A percentile compares a stretch with the other conserved stretches of the same genome.
These are phyloP conservation scores for Lordiphosa clarofinis DNA, from an alignment of 1,140 invertebrate genomes.

Conservation along the genomic window DNA sequence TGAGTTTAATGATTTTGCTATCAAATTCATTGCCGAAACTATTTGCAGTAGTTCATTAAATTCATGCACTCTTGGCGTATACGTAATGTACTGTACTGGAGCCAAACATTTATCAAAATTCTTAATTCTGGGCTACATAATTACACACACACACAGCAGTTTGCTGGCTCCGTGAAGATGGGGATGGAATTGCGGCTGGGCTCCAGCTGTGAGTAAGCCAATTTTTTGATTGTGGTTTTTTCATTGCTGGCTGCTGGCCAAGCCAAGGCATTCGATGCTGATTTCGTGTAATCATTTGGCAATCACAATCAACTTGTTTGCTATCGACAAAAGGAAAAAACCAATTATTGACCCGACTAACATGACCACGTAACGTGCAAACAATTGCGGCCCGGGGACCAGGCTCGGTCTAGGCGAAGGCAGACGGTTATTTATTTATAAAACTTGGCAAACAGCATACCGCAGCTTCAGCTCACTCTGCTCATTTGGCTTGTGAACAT, in stretches of 20 bases:
- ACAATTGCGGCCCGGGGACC: slow-evolving; percentile 61
- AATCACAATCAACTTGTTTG: slow-evolving; percentile 73
- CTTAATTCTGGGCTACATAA: slow-evolving; percentile 38
- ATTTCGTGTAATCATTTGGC: slow-evolving; percentile 68
- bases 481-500: slow-evolving; percentile 72
- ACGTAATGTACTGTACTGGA: slow-evolving; percentile 31
- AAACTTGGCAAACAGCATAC: slow-evolving; percentile 56
- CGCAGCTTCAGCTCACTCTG: slow-evolving; percentile 48
- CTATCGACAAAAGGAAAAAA: slow-evolving; percentile 50
- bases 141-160: slow-evolving; percentile 37
- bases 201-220: slow-evolving; percentile 16
- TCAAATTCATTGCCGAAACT: slow-evolving; percentile 20
- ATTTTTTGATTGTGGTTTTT: slow-evolving; percentile 32
- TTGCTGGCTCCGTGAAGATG: slow-evolving; percentile 6
- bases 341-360: slow-evolving; percentile 72
- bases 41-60: slow-evolving; percentile 46
- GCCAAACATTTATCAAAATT: slow-evolving; percentile 51
- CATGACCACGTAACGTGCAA: slow-evolving; percentile 75
- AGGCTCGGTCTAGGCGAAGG: slow-evolving; percentile 15
- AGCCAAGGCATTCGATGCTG: slow-evolving; percentile 10
- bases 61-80: slow-evolving; percentile 21
- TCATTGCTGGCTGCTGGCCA: slow-evolving; percentile 28
- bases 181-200: slow-evolving; percentile 4
- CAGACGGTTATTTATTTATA: slow-evolving; percentile 59
- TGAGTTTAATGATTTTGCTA: slow-evolving; percentile 24